These are phyloP conservation scores for Oncorhynchus clarkii DNA, from an alignment of 2,113 vertebrate species.

Conservation along the genomic window DNA sequence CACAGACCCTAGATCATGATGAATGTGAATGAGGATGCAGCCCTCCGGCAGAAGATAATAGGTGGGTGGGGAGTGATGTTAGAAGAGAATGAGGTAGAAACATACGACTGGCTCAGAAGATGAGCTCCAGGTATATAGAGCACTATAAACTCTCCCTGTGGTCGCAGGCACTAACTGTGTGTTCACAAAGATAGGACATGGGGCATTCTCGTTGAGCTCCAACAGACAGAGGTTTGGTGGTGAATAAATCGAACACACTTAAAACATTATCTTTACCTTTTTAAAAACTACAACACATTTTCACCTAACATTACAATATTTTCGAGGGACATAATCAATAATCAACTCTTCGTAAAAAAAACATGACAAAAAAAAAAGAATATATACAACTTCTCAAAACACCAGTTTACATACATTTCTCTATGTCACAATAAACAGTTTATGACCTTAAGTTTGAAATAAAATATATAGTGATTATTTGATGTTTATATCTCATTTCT, in stretches of 20 bases:
- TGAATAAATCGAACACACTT: constrained; percentile 45
- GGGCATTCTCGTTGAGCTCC: constrained; percentile 35
- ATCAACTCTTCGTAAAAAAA: constrained; percentile 45
- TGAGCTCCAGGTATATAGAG: constrained; percentile 62
- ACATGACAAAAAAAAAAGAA: constrained; percentile 39
- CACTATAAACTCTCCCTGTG: constrained; percentile 53
- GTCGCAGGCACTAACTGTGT: constrained; percentile 31
- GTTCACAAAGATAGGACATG: constrained; percentile 43
- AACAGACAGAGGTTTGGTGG: constrained; percentile 18
- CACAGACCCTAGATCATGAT: constrained; percentile 26
- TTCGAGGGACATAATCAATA: constrained; percentile 25
- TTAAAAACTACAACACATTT: constrained; percentile 44
- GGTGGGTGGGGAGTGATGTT: constrained; percentile 55
- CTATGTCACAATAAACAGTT: constrained; percentile 49
- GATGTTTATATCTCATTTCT: constrained; percentile 54
- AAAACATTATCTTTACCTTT: constrained; percentile 9
- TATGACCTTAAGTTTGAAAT: constrained; percentile 58
- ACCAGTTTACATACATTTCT: constrained; percentile 15
- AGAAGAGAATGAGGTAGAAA: constrained; percentile 88
- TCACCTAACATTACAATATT: constrained; percentile 16
- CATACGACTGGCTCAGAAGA: constrained; percentile 70
- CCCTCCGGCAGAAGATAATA: constrained; percentile 61
- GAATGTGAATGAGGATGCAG: constrained; percentile 60
- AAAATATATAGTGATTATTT: constrained; percentile 33
- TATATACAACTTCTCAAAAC: constrained; percentile 36